Evolutionary conservation across 1,140 invertebrate genomes (phyloP).

Genomic region (Drosophila ohnishii): DNA sequence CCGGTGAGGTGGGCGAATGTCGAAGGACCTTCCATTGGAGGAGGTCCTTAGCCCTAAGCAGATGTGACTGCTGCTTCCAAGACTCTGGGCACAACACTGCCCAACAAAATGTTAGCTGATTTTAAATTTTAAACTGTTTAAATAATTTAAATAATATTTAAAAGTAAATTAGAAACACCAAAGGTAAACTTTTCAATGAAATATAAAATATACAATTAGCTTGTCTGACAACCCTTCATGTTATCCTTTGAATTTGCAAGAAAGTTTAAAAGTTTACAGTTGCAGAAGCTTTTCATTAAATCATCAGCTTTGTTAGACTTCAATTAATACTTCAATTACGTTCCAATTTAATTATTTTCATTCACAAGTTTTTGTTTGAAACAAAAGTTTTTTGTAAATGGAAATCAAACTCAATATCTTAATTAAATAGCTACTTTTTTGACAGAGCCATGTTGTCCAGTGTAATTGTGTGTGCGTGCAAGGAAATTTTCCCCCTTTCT

Average conservation of each 20-base stretch:
- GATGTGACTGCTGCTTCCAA: conserved; percentile 8
- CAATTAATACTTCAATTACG: background rate
- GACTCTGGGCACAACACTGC: background rate
- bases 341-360: background rate
- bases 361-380: background rate
- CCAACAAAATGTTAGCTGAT: background rate
- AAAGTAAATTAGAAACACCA: background rate
- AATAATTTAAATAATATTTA: background rate
- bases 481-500: background rate
- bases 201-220: background rate
- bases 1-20: background rate
- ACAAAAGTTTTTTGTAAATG: background rate
- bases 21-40: background rate
- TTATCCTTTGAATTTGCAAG: background rate
- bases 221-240: too few relatives aligned
- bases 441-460: background rate
- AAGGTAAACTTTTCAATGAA: background rate
- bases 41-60: conserved; percentile 6
- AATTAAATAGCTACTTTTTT: background rate
- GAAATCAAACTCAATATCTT: background rate
- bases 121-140: background rate
- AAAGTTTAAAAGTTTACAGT: background rate
- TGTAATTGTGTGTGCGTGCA: background rate
- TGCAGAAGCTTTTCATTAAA: too few relatives aligned
- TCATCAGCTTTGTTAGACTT: background rate